Percentiles rank a stretch among this genome's conserved stretches.
phyloP scores from a whole-genome alignment of 1,140 invertebrate species.

The Drosophila chauvacae region DNA sequence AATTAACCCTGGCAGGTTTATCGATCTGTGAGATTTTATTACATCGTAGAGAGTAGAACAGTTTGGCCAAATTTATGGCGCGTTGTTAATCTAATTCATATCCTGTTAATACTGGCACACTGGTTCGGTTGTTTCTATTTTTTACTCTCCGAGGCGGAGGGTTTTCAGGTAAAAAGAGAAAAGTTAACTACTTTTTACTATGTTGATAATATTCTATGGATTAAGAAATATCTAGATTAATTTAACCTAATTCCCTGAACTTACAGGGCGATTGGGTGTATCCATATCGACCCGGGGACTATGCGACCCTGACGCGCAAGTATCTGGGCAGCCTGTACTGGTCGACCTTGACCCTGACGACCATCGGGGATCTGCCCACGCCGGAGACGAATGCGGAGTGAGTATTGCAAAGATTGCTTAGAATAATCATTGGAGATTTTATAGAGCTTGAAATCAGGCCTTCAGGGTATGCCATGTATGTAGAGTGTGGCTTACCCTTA shows the following conservation, averaged over 20 bases:
- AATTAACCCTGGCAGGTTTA: conserved; percentile 88
- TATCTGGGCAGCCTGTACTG: conserved; percentile 97
- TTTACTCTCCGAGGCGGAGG: conserved; percentile 95
- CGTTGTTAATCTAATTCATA: conserved; percentile 97
- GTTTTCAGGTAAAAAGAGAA: conserved; percentile 87
- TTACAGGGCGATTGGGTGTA: conserved; percentile 94
- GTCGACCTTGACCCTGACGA: conserved; percentile 98
- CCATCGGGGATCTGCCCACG: conserved; percentile 96
- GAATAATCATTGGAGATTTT: too few relatives aligned
- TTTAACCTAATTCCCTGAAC: background rate
- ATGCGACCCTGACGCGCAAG: conserved; percentile 94
- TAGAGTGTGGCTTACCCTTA: too few relatives aligned
- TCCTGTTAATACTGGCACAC: conserved; percentile 96
- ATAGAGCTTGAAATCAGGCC: background rate
- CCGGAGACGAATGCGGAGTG: conserved; percentile 98
- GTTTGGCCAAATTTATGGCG: conserved; percentile 98
- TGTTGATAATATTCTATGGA: too few relatives aligned
- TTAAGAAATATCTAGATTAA: too few relatives aligned
- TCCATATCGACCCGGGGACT: conserved; percentile 93
- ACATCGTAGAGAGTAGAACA: conserved; percentile 97
- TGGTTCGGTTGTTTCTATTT: conserved; percentile 99
- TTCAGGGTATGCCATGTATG: background rate
- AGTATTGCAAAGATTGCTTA: conserved; percentile 72
- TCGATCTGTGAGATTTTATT: conserved; percentile 95
- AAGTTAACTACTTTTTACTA: background rate